Evolutionary conservation across 2,888 invertebrate genomes (phyloP).

Genomic region (Cantharis rustica): DNA sequence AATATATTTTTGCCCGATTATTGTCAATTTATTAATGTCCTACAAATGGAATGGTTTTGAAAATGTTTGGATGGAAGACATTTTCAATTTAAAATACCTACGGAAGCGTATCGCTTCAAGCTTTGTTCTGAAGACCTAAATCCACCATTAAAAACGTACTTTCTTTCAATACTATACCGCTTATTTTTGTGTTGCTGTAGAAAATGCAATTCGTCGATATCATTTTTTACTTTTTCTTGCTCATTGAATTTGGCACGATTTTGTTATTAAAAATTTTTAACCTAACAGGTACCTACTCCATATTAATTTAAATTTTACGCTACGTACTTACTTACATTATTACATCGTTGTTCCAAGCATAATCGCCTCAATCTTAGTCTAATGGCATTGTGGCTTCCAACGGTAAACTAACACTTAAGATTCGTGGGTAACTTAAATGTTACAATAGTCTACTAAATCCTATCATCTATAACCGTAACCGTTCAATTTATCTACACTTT

Average conservation of each 20-base stretch:
- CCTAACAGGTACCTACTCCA: neutral
- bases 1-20: neutral
- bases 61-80: neutral
- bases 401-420: constrained; percentile 7
- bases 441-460: neutral
- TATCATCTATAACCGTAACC: neutral
- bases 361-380: constrained; percentile 7
- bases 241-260: neutral
- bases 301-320: neutral
- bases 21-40: neutral
- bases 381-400: constrained; percentile 7
- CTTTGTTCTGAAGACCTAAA: neutral
- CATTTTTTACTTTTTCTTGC: neutral
- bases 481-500: neutral
- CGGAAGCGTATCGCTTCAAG: too few species aligned
- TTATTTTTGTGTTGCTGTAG: neutral
- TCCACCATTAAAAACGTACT: neutral
- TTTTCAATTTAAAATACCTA: neutral
- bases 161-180: too few species aligned
- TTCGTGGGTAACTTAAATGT: constrained; percentile 6
- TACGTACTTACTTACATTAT: neutral
- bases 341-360: neutral
- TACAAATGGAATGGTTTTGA: neutral
- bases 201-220: neutral
- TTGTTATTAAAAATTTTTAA: neutral